Conservation (phyloP, 1,140 invertebrate genomes). For the Charaxes varanes region DNA sequence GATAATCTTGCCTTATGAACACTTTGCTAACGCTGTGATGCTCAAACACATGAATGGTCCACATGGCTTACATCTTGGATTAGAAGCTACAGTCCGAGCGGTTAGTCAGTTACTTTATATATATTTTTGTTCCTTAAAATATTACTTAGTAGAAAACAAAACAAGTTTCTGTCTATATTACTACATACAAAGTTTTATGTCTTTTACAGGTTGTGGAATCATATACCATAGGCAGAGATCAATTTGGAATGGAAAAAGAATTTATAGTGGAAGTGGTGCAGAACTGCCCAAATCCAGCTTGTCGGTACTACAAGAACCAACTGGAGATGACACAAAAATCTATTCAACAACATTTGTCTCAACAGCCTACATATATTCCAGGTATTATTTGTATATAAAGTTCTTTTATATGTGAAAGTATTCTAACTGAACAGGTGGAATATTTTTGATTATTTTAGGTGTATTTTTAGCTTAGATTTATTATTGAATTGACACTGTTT, state of each 20-base stretch:
- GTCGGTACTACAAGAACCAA: slow-evolving; percentile 89
- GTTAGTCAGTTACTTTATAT: slow-evolving; percentile 71
- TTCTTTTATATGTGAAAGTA: not conserved
- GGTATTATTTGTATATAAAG: slow-evolving; percentile 30
- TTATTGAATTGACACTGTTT: too few species aligned
- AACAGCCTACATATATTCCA: slow-evolving; percentile 71
- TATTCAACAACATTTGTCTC: slow-evolving; percentile 70
- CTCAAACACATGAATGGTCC: slow-evolving; percentile 91
- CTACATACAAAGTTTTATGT: not conserved
- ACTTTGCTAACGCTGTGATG: slow-evolving; percentile 92
- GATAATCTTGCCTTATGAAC: slow-evolving; percentile 90
- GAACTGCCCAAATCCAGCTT: slow-evolving; percentile 89
- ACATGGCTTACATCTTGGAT: slow-evolving; percentile 85
- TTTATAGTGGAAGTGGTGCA: slow-evolving; percentile 91
- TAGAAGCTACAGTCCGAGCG: slow-evolving; percentile 86
- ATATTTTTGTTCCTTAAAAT: not conserved
- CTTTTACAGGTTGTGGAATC: slow-evolving; percentile 82
- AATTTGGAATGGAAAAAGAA: slow-evolving; percentile 92
- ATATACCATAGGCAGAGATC: slow-evolving; percentile 88
- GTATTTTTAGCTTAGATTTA: too few species aligned
- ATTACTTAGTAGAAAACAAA: not conserved
- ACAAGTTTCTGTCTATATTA: not conserved
- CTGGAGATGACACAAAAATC: slow-evolving; percentile 81
- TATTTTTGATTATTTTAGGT: too few species aligned
- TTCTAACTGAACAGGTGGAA: too few species aligned